Evolutionary conservation across 2,888 invertebrate species (phyloP).

Genomic region (Opisthograptis luteolata): DNA sequence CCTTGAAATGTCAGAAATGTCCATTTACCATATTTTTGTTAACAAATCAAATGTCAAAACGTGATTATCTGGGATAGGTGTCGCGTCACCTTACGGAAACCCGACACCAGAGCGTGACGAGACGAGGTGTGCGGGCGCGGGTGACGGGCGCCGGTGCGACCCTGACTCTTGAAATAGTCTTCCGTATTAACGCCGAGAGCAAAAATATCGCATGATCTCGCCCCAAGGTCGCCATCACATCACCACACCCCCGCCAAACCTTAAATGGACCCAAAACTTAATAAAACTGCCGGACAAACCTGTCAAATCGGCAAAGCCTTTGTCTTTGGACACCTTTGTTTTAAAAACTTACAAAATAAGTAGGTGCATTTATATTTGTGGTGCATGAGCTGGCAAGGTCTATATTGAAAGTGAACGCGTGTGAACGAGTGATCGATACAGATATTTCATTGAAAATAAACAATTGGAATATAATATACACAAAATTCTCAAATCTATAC

Average conservation of each 20-base stretch:
- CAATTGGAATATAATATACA: conserved; percentile 4
- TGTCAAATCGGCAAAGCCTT: conserved; percentile 29
- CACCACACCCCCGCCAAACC: conserved; percentile 62
- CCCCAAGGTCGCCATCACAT: conserved; percentile 59
- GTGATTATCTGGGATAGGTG: conserved; percentile 43
- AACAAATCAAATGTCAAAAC: conserved; percentile 19
- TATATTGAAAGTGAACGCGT: conserved; percentile 36
- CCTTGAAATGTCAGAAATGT: conserved; percentile 19
- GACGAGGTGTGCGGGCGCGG: conserved; percentile 60
- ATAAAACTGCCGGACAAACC: conserved; percentile 40
- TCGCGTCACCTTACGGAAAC: conserved; percentile 62
- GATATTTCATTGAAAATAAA: conserved; percentile 18
- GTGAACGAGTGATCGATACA: conserved; percentile 30
- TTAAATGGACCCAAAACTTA: conserved; percentile 62
- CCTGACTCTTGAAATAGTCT: conserved; percentile 85
- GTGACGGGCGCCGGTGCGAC: conserved; percentile 70
- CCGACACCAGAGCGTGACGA: conserved; percentile 60
- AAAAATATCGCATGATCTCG: conserved; percentile 82
- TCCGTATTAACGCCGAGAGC: conserved; percentile 80
- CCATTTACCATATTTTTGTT: conserved; percentile 13
- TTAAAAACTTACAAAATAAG: conserved; percentile 8
- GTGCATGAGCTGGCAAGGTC: conserved; percentile 34
- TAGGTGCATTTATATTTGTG: conserved; percentile 1
- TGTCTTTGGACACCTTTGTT: conserved; percentile 36
- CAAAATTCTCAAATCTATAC: neutral